A percentile compares a stretch with the other conserved stretches of the same genome.
Evolutionary conservation across 1,140 invertebrate genomes (phyloP).

Genomic region (Drosophila biarmipes): DNA sequence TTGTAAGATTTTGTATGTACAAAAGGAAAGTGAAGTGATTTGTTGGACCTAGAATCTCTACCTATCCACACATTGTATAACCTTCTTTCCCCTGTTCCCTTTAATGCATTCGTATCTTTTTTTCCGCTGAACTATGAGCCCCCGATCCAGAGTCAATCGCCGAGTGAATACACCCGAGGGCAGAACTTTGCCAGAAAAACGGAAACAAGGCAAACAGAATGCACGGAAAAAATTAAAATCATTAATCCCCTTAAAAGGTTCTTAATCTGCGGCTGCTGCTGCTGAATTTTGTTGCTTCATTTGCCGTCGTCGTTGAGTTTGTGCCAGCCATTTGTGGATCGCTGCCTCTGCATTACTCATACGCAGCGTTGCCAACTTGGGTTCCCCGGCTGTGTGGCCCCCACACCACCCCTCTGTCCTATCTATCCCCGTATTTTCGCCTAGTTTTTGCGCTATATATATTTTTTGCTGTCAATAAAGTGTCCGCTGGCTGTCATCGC

Average conservation of each 20-base stretch:
- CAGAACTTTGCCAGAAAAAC: conserved; percentile 22
- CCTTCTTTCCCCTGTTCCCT: not conserved
- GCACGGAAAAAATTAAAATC: conserved; percentile 62
- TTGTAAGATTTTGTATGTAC: no score
- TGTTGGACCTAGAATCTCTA: no score
- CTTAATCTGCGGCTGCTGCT: conserved; percentile 80
- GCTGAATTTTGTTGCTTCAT: conserved; percentile 72
- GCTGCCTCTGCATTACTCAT: conserved; percentile 57
- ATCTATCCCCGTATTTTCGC: not conserved
- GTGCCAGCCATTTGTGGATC: conserved; percentile 17
- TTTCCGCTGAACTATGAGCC: no score
- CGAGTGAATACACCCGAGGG: conserved; percentile 3
- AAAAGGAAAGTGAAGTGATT: no score
- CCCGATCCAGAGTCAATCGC: not conserved
- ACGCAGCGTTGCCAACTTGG: conserved; percentile 55
- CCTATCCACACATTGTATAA: no score
- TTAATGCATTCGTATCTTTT: no score
- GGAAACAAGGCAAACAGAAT: conserved; percentile 29
- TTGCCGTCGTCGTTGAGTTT: conserved; percentile 41
- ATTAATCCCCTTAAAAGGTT: conserved; percentile 84
- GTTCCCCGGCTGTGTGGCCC: conserved; percentile 11
- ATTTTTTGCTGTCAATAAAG: conserved; percentile 47
- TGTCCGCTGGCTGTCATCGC: conserved; percentile 47
- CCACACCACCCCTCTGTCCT: not conserved
- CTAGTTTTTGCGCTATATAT: conserved; percentile 1